Conservation (phyloP, 37 sponge, comb jelly and placozoan species). For the Ianthella basta region DNA sequence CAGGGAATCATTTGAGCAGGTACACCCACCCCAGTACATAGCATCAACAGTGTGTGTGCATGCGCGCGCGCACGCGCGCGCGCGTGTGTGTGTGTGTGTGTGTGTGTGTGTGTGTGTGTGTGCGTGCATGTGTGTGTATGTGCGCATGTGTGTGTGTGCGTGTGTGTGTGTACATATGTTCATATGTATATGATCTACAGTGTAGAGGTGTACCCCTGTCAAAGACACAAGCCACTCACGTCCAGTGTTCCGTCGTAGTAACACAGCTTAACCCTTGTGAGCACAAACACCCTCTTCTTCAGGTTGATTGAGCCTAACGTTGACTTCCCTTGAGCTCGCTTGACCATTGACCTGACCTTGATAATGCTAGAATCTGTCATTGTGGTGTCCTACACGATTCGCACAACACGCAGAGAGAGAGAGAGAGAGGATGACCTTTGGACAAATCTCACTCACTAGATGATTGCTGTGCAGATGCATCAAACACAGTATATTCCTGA, state of each 20-base stretch:
- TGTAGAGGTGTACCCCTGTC: background rate
- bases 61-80: background rate
- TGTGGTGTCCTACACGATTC: background rate
- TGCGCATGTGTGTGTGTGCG: constrained; percentile 38
- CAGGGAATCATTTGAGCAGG: background rate
- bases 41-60: background rate
- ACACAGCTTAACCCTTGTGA: constrained; percentile 64
- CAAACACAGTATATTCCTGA: too few relatives aligned
- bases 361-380: constrained; percentile 7
- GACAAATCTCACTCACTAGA: too few relatives aligned
- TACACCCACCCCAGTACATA: background rate
- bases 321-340: constrained; percentile 90
- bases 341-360: constrained; percentile 84
- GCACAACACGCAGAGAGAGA: too few relatives aligned
- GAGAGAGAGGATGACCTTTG: too few relatives aligned
- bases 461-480: too few relatives aligned
- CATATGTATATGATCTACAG: background rate
- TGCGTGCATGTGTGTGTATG: background rate
- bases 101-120: background rate
- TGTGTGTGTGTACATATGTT: background rate
- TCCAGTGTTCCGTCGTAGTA: constrained; percentile 90
- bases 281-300: constrained; percentile 90
- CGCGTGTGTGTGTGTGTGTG: background rate
- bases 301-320: constrained; percentile 79
- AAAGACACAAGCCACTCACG: constrained; percentile 43